Conservation (phyloP, 2,113 vertebrate species). For the Ceyx margarethae region DNA sequence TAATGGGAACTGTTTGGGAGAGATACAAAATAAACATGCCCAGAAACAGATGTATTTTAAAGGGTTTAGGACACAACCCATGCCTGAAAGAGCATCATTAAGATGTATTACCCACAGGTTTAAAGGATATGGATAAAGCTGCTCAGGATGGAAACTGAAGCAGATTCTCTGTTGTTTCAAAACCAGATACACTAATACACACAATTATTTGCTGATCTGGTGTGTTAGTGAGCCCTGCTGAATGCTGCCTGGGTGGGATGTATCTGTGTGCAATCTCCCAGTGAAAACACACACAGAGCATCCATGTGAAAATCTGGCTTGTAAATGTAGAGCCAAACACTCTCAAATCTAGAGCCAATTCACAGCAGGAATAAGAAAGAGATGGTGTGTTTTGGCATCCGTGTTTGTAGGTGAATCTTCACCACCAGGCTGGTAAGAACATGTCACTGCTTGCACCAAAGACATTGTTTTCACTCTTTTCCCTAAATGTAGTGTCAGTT, state of each 20-base stretch:
- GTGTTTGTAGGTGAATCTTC: neutral
- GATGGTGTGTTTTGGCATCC: neutral
- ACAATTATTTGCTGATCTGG: neutral
- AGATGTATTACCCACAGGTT: neutral
- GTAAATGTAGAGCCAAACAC: neutral
- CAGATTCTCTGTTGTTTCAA: neutral
- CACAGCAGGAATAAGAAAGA: neutral
- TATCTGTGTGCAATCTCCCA: fast-evolving
- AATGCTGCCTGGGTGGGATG: neutral
- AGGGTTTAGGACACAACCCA: neutral
- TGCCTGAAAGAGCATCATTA: neutral
- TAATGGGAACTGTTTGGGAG: neutral
- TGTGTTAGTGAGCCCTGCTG: neutral
- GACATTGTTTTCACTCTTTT: neutral
- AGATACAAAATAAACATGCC: neutral
- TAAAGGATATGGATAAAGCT: neutral
- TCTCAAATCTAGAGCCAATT: neutral
- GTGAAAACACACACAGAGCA: neutral
- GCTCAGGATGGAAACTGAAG: neutral
- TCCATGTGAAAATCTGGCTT: neutral
- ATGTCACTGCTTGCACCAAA: neutral
- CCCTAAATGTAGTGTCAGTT: neutral
- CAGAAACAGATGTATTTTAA: neutral
- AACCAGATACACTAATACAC: neutral
- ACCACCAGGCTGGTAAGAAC: neutral